phyloP scores from a whole-genome alignment of 2,797 vertebrate genomes.

The Enteromius fasciolatus region DNA sequence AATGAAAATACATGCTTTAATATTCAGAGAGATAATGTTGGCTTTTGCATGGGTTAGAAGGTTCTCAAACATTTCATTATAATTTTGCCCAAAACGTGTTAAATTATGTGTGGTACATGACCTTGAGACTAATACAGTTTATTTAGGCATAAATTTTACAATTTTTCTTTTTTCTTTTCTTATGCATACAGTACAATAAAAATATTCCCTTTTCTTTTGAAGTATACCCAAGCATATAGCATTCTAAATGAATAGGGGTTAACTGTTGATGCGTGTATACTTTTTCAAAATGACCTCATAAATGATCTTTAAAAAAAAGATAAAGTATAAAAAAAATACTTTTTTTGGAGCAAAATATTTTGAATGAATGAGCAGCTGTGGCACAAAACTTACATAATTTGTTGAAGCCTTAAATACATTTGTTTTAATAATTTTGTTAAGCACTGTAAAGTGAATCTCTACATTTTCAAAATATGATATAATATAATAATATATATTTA shows the following conservation, averaged over 20 bases:
- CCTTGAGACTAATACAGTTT: neutral
- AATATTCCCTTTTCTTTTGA: neutral
- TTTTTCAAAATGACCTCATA: neutral
- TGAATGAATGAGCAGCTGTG: neutral
- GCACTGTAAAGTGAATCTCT: too few species aligned
- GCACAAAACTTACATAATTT: too few species aligned
- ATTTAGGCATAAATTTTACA: neutral
- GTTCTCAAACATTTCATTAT: neutral
- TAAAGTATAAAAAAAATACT: neutral
- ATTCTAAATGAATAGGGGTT: neutral
- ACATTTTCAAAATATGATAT: too few species aligned
- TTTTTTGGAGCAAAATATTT: neutral
- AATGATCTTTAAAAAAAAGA: neutral
- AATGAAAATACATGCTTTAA: neutral
- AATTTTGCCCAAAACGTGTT: neutral
- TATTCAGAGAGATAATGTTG: neutral
- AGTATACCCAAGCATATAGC: neutral
- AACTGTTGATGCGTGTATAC: neutral
- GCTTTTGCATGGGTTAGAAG: neutral
- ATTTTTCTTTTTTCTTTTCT: neutral
- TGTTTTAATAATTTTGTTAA: too few species aligned
- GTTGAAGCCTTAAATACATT: too few species aligned
- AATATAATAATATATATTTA: too few species aligned
- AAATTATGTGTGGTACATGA: neutral
- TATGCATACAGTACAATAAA: neutral